Evolutionary conservation across 2,797 vertebrate species (phyloP), one percentile per base, ranked within the genome.

Genomic region (Brachymystax lenok): DNA sequence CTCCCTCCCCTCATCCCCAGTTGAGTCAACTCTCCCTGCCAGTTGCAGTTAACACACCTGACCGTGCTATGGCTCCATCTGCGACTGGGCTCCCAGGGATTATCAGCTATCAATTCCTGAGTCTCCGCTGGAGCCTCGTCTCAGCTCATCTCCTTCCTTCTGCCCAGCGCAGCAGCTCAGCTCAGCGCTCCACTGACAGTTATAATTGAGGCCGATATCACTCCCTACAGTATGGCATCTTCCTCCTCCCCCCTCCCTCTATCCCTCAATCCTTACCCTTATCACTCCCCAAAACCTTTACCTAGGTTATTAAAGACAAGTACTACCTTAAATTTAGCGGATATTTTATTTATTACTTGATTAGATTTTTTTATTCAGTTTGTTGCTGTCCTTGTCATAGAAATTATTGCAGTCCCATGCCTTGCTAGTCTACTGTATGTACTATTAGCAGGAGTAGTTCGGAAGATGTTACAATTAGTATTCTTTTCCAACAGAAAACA

Each of bases 181-280:
- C n/a, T 63, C 59, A 87, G 89, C 90, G 91, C 90, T 93, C 85
- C 86, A 84, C 87, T 92, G 92, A 90, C 84, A 82, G 77, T 90
- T 88, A 91, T 93, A 93, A 94, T 94, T 93, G 92, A 92, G 87
- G 83, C 84, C 66, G 90, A 92, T 92, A 91, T 83, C 82, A 73
- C 88, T 91, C 85, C 87, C 86, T 85, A 63, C 59, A 24, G 59
- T 74, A 83, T 81, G 87, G 86, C 90, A 91, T 89, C 86, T 68
- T 69, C 72, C 7, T 80, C 76, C 73, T 74, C 30, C 35, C 10
- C 54, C 56, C 73, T 73, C 28, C 35, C 16, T 35, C 56, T n/a
- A 3, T 10, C 24, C 50, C 8, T 30, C 13, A 8, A 6, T 46
- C 7, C 27, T 13, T n/a, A 3, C 2, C 66, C 85, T 88, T 87